Evolutionary conservation across 1,140 invertebrate species (phyloP).

Genomic region (Dreissena rostriformis): DNA sequence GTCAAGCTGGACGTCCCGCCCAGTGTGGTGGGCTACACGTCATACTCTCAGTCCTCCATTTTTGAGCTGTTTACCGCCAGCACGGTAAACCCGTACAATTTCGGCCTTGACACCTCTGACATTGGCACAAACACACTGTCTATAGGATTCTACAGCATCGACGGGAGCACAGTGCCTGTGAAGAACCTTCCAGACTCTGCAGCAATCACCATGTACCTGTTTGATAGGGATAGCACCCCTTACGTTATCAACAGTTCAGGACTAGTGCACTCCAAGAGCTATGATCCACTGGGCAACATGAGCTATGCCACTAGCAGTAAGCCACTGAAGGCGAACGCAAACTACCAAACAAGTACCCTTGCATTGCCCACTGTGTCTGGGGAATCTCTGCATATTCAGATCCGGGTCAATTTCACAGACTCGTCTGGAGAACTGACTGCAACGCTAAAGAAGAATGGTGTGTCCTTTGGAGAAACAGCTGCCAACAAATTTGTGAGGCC

Average conservation of each 20-base stretch:
- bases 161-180: constrained; percentile 63
- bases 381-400: constrained; percentile 22
- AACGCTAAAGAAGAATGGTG: constrained; percentile 27
- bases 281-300: constrained; percentile 61
- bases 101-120: constrained; percentile 41
- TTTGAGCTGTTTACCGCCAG: constrained; percentile 59
- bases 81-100: constrained; percentile 67
- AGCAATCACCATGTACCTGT: constrained; percentile 62
- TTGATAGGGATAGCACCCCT: constrained; percentile 19
- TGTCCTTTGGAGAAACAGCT: neutral
- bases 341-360: neutral
- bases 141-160: constrained; percentile 63
- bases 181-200: constrained; percentile 42
- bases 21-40: constrained; percentile 27
- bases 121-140: constrained; percentile 62
- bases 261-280: constrained; percentile 56
- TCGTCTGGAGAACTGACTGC: neutral
- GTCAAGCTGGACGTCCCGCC: constrained; percentile 39
- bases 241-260: constrained; percentile 54
- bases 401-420: constrained; percentile 25
- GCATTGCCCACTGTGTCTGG: constrained; percentile 11
- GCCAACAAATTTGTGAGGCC: neutral
- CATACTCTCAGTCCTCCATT: constrained; percentile 48
- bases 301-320: constrained; percentile 37
- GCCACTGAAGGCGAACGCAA: constrained; percentile 37